phyloP scores from a whole-genome alignment of 2,888 invertebrate species.

The Macrophya annulata region DNA sequence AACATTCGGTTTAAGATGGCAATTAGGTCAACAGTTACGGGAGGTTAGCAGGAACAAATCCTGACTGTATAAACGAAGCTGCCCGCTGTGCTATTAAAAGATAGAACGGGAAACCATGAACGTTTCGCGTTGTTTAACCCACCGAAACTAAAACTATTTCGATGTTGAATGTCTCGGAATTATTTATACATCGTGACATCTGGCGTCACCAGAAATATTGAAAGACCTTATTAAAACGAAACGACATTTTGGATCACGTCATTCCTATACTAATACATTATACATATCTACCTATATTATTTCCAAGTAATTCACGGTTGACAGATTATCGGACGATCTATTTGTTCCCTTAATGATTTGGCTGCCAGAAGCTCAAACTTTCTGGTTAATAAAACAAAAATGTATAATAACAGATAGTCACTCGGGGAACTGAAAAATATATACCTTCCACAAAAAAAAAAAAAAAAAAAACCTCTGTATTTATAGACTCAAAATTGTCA shows the following conservation, averaged over 20 bases:
- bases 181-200: slow-evolving; percentile 63
- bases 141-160: slow-evolving; percentile 60
- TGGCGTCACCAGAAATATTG: slow-evolving; percentile 57
- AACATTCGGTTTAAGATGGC: background rate
- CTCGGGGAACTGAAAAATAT: background rate
- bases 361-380: slow-evolving; percentile 23
- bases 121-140: slow-evolving; percentile 26
- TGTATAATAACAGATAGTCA: background rate
- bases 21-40: slow-evolving; percentile 36
- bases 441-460: background rate
- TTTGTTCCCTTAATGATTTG: slow-evolving; percentile 27
- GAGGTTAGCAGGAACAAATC: slow-evolving; percentile 53
- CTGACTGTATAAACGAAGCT: slow-evolving; percentile 55
- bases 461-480: background rate
- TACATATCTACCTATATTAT: too few relatives aligned
- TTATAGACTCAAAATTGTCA: slow-evolving; percentile 36
- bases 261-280: slow-evolving; percentile 20
- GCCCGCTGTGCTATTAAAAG: slow-evolving; percentile 51
- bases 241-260: slow-evolving; percentile 37
- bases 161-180: slow-evolving; percentile 62
- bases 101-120: slow-evolving; percentile 32
- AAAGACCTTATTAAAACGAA: slow-evolving; percentile 59
- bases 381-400: slow-evolving; percentile 47
- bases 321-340: slow-evolving; percentile 37
- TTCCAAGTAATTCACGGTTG: slow-evolving; percentile 46